Evolutionary conservation across 92 coral and sea anemone genomes (phyloP), one percentile per base, ranked within the genome.

Genomic region (Chrysogorgia sp.): DNA sequence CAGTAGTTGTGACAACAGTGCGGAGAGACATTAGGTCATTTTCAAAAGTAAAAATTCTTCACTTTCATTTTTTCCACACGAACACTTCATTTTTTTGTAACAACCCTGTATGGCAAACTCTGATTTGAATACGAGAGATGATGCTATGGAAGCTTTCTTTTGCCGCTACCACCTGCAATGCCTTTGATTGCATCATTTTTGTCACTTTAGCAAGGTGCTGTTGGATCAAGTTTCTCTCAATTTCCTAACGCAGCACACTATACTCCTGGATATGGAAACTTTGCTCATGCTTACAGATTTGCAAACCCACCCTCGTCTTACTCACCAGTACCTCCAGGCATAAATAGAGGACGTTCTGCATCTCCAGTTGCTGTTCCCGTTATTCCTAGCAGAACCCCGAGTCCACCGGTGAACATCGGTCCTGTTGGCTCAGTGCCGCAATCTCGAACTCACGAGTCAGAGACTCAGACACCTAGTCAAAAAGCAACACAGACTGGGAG

Each of bases 341-440:
- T 72, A 58, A 72, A 72, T 25, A 34, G 65, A 7, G 79, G 79
- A 12, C 79, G 65, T 52, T 40, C 64, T 29, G 66, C 63, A 40
- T 72, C 79, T 3, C 79, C 79, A 29, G 24, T 35, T 22, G 79
- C 65, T 15, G 65, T 72, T 21, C 85, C 86, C 0, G 13, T 96
- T 34, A 59, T 89, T 0, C 86, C 92, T 21, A 89, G 91, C 75
- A 85, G 80, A 37, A 89, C 99, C 8, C 99, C 99, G 32, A 92
- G 65, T 14, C 77, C 98, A 7, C 99, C 97, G 17, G 89, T 89
- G 63, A 87, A 86, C 34, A 85, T 90, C 25, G 40, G 81, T 35
- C 88, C 90, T 6, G 63, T 81, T 43, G 81, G 79, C 14, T 63
- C 85, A 58, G 63, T 78, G 9, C 26, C 72, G 13, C 86, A 72